Base-by-base conservation (phyloP, 2,888 invertebrate genomes). In the Amblyjoppa fuscipennis region DNA sequence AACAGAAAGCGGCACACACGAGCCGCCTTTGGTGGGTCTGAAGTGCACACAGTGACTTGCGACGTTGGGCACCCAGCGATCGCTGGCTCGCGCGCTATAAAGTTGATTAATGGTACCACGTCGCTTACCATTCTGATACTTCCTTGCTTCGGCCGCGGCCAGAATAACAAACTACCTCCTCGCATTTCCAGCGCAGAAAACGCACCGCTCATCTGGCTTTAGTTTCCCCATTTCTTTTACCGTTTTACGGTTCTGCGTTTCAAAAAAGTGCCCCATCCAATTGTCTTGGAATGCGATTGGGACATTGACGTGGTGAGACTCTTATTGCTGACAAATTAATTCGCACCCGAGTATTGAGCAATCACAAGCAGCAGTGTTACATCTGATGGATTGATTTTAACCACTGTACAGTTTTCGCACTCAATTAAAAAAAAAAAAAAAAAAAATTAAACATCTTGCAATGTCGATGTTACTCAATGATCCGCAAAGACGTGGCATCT, bases 31-130 rank as follows among this genome's bases (percentile, higher is more conserved):
- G 71, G 53, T 71, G 66, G 25, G 41, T 45, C 56, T 74, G 64
- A 51, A 80, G 71, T 74, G 59, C 66, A 66, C 90, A 90, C 90
- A 91, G 91, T 92, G 93, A 93, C 93, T 93, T 93, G 93, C 93
- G 93, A 92, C 93, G 93, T 91, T 91, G 89, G 88, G 91, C 64
- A 76, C 76, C 53, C 76, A 76, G 28, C 31, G 76, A 49, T 49
- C 49, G 64, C 34, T 51, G 64, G 75, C 75, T 66, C 64, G 88
- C 90, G 70, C 89, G 91, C 92, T 93, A 93, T 93, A 93, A 93
- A 92, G 90, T 91, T 93, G 93, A 93, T 93, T 93, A 93, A 93
- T 93, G 93, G 92, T 92, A 89, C 88, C 90, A 89, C 91, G 90
- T 92, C 92, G 92, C 91, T 92, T 92, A 91, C 92, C 91, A 93